These are phyloP conservation scores for Chionomys nivalis DNA, from an alignment of 2,113 vertebrate species.

Conservation along the genomic window DNA sequence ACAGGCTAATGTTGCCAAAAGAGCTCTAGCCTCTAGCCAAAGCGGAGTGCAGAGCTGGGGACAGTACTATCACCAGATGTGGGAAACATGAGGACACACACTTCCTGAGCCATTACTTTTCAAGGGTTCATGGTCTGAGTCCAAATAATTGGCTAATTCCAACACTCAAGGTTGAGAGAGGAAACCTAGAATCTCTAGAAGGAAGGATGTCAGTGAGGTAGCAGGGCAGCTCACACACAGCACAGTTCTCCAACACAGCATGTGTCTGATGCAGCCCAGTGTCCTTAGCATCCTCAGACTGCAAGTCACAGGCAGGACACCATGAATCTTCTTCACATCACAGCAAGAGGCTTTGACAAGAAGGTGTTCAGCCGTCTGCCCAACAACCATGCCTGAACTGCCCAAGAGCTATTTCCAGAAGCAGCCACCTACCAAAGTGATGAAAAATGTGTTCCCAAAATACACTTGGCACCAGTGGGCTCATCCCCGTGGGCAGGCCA, in stretches of 20 bases:
- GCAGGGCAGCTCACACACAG: background rate
- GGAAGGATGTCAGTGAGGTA: background rate
- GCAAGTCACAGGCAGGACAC: background rate
- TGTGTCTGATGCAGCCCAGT: background rate
- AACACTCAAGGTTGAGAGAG: background rate
- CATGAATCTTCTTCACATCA: fast-evolving
- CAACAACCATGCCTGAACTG: background rate
- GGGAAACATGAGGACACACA: background rate
- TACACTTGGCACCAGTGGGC: fast-evolving
- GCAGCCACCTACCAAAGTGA: background rate
- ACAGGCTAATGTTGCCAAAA: background rate
- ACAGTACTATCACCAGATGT: background rate
- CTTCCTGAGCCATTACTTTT: background rate
- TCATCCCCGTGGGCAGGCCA: fast-evolving
- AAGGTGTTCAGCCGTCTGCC: background rate
- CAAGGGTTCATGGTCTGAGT: background rate
- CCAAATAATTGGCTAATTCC: background rate
- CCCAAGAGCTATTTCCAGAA: background rate
- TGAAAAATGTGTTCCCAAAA: background rate
- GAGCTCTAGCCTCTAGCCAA: background rate
- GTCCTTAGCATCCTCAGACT: no score
- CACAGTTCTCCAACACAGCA: background rate
- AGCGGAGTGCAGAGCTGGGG: background rate
- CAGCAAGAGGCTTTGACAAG: background rate
- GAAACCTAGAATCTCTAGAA: background rate